These are phyloP conservation scores for Eospalax fontanierii DNA, from an alignment of 2,797 vertebrate genomes.

Conservation along the genomic window DNA sequence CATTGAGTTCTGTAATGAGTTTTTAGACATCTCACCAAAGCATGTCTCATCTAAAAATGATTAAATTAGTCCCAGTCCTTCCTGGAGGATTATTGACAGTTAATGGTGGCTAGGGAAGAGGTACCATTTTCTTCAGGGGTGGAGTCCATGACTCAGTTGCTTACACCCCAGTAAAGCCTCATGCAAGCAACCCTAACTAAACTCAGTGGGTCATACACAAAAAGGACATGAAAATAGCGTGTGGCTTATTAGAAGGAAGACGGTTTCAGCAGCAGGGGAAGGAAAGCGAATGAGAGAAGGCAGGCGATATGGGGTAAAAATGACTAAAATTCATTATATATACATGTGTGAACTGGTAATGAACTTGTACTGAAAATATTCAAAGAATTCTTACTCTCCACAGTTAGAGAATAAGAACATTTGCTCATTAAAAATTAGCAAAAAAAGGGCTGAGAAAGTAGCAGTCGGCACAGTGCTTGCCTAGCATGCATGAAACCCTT, in stretches of 20 bases:
- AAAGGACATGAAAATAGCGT: background rate
- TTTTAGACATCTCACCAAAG: constrained; percentile 3
- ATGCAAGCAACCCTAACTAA: background rate
- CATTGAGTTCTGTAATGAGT: background rate
- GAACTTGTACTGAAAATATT: background rate
- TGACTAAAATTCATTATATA: background rate
- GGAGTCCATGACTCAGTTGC: background rate
- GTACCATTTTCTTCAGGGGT: background rate
- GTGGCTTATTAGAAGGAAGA: background rate
- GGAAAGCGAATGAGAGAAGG: background rate
- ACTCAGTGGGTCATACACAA: background rate
- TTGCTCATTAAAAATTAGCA: background rate
- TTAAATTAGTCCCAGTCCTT: background rate
- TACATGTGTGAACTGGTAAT: background rate
- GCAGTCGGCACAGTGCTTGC: background rate
- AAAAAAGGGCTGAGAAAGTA: background rate
- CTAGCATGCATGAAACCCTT: too few relatives aligned
- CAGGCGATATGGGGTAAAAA: background rate
- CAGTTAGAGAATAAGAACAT: background rate
- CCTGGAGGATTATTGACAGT: background rate
- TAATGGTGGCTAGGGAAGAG: background rate
- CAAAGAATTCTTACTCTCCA: background rate
- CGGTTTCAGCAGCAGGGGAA: background rate
- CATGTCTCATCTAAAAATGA: background rate
- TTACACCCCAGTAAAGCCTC: background rate